These are phyloP conservation scores for Brienomyrus brachyistius DNA, from an alignment of 2,113 vertebrate genomes.

Conservation along the genomic window DNA sequence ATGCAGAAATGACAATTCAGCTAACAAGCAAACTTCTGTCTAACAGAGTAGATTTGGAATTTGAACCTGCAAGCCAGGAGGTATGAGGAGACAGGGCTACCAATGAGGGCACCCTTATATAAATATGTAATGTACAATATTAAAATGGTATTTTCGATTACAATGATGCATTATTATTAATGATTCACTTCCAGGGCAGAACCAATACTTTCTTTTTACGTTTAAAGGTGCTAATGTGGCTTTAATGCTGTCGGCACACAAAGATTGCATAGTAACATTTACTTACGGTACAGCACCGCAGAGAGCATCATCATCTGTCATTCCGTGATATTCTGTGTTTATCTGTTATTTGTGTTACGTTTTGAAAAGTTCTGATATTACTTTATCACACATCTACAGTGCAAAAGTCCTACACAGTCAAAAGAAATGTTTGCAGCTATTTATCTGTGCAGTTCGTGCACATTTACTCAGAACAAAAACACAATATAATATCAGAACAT, in stretches of 20 bases:
- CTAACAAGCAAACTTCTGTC: neutral
- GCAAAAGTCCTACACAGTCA: neutral
- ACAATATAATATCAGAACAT: neutral
- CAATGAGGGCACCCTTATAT: neutral
- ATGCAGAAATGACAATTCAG: neutral
- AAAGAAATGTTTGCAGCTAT: neutral
- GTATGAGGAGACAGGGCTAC: neutral
- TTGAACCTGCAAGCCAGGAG: neutral
- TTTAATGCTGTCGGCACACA: neutral
- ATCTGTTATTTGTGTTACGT: neutral
- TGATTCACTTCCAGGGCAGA: neutral
- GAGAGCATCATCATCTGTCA: neutral
- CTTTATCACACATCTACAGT: neutral
- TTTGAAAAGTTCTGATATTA: neutral
- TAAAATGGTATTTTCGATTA: neutral
- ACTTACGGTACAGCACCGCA: neutral
- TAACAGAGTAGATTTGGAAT: neutral
- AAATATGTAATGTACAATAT: neutral
- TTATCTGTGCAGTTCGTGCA: neutral
- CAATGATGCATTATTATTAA: neutral
- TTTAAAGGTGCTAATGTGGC: neutral
- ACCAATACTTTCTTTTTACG: neutral
- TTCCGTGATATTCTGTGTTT: neutral
- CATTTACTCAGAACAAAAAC: neutral
- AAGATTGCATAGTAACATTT: neutral